phyloP scores from a whole-genome alignment of 1,140 invertebrate species.

The Caerostris extrusa region DNA sequence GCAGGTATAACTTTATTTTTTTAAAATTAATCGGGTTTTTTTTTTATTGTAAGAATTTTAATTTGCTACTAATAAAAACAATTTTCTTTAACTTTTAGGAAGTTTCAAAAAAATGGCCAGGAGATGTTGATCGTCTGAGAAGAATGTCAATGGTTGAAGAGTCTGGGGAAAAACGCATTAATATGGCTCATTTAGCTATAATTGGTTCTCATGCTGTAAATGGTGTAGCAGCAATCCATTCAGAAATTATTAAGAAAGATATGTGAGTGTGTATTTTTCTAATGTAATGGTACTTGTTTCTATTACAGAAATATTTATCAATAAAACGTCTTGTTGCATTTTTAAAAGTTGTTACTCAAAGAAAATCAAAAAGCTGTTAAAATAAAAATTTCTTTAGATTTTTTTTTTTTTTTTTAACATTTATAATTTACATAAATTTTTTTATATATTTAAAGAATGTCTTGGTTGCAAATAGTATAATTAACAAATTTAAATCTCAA shows the following conservation, averaged over 20 bases:
- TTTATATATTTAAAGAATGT: neutral
- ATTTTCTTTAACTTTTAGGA: conserved; percentile 78
- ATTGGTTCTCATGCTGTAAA: conserved; percentile 99
- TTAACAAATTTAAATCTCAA: no score
- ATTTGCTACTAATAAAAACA: neutral
- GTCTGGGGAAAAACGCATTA: conserved; percentile 97
- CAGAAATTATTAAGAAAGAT: conserved; percentile 95
- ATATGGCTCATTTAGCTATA: conserved; percentile 99
- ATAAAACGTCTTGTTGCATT: neutral
- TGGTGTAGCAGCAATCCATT: conserved; percentile 98
- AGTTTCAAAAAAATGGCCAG: conserved; percentile 90
- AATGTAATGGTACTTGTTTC: no score
- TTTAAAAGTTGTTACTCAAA: neutral
- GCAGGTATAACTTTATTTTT: conserved; percentile 81
- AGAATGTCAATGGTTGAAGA: conserved; percentile 98
- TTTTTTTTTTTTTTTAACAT: neutral
- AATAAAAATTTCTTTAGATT: neutral
- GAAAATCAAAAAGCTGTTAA: neutral
- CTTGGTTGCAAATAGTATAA: no score
- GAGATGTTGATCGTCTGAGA: conserved; percentile 92
- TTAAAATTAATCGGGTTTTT: no score
- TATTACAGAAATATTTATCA: no score
- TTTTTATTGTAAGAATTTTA: no score
- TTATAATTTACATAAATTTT: neutral
- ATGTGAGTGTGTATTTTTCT: conserved; percentile 80